Evolutionary conservation across 1,140 invertebrate genomes (phyloP).

Genomic region (Pogonus chalceus): DNA sequence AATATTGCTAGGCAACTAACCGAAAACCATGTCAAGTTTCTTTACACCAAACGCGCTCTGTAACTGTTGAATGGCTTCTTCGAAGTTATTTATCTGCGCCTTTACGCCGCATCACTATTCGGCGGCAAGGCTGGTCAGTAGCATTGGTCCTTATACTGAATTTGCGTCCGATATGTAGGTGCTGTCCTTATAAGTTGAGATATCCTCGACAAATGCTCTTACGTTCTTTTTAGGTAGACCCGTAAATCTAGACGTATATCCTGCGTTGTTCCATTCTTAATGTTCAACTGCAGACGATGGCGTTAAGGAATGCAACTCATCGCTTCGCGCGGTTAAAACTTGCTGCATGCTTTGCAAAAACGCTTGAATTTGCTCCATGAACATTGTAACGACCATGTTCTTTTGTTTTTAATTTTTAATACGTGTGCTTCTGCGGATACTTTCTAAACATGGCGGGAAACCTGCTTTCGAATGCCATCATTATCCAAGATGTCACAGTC

Average conservation of each 20-base stretch:
- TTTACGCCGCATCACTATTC: constrained; percentile 39
- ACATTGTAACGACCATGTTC: neutral
- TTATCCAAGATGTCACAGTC: no score
- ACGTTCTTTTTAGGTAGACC: constrained; percentile 14
- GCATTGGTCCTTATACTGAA: constrained; percentile 32
- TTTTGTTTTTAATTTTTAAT: neutral
- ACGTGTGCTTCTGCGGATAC: neutral
- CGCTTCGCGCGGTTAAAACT: neutral
- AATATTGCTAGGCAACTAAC: constrained; percentile 14
- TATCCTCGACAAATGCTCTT: constrained; percentile 18
- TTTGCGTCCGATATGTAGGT: constrained; percentile 31
- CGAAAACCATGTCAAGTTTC: constrained; percentile 20
- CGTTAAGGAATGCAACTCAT: neutral
- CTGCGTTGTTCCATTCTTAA: constrained; percentile 12
- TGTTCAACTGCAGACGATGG: neutral
- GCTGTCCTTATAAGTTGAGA: constrained; percentile 17
- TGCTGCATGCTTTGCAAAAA: neutral
- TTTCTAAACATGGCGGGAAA: no score
- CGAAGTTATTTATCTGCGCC: constrained; percentile 10
- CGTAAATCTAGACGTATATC: constrained; percentile 13
- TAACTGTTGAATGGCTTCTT: constrained; percentile 13
- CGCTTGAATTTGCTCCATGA: neutral
- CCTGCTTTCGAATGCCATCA: no score
- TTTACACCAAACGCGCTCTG: constrained; percentile 12
- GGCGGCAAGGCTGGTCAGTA: constrained; percentile 33